phyloP scores from a whole-genome alignment of 2,113 vertebrate genomes.

The Cariama cristata region DNA sequence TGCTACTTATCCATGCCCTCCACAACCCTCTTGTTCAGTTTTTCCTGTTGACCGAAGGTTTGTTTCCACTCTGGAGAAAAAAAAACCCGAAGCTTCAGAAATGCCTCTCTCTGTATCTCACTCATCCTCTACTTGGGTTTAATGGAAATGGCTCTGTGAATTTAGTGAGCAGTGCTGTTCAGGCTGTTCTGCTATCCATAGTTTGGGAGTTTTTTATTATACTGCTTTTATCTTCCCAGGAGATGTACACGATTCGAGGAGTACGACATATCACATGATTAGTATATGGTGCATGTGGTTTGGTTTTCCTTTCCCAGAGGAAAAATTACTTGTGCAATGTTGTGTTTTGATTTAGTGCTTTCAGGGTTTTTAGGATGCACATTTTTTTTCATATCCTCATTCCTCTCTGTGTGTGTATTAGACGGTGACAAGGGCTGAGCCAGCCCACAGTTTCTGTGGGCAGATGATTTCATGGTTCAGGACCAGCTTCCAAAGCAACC shows the following conservation, averaged over 20 bases:
- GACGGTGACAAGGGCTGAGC: not conserved
- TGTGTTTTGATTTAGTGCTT: not conserved
- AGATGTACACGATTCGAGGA: not conserved
- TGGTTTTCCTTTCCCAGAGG: not conserved
- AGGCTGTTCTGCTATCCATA: not conserved
- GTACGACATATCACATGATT: not conserved
- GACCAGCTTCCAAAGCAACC: not conserved
- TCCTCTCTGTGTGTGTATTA: not conserved
- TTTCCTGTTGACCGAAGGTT: not conserved
- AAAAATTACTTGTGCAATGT: not conserved
- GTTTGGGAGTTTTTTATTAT: not conserved
- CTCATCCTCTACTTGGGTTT: not conserved
- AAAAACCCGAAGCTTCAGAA: not conserved
- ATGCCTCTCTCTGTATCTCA: not conserved
- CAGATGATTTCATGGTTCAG: not conserved
- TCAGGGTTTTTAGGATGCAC: not conserved
- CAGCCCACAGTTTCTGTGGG: not conserved
- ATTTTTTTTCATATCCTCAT: not conserved
- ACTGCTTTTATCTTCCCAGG: not conserved
- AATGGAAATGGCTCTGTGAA: not conserved
- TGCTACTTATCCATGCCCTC: not conserved
- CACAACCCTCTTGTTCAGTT: not conserved
- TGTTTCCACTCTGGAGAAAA: not conserved
- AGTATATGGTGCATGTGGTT: not conserved
- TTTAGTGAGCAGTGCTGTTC: not conserved